phyloP scores from a whole-genome alignment of 1,140 invertebrate species.

The Drosophila tani region DNA sequence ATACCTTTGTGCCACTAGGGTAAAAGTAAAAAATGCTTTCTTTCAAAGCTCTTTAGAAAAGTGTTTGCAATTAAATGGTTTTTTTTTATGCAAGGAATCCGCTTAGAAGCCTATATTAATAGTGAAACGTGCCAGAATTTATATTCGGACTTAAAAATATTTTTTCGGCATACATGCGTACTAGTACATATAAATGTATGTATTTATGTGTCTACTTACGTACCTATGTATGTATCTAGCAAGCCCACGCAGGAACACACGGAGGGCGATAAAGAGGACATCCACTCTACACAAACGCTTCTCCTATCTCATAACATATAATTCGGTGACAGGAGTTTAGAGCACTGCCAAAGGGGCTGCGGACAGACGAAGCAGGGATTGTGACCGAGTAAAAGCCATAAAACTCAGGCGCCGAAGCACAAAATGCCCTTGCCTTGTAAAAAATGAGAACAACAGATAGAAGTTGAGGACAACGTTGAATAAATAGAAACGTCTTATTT shows the following conservation, averaged over 20 bases:
- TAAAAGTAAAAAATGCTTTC: background rate
- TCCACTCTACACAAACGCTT: constrained; percentile 39
- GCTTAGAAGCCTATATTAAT: constrained; percentile 2
- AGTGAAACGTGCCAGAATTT: constrained; percentile 5
- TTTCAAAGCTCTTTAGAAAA: constrained; percentile 9
- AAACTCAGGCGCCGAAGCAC: constrained; percentile 54
- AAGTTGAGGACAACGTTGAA: constrained; percentile 29
- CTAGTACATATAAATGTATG: background rate
- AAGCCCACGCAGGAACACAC: constrained; percentile 34
- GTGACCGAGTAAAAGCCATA: constrained; percentile 30
- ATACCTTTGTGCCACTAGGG: too few species aligned
- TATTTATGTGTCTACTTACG: constrained; percentile 4
- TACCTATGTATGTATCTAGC: constrained; percentile 45
- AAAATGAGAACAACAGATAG: constrained; percentile 20
- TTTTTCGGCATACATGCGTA: constrained; percentile 10
- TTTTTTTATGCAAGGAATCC: background rate
- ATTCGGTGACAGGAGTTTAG: constrained; percentile 43
- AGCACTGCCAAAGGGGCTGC: constrained; percentile 42
- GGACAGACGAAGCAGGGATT: constrained; percentile 19
- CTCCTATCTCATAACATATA: constrained; percentile 36
- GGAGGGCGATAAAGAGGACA: constrained; percentile 26
- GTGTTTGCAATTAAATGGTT: constrained; percentile 3
- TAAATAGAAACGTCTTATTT: constrained; percentile 76
- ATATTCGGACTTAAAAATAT: constrained; percentile 19
- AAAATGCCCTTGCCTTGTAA: constrained; percentile 45